Evolutionary conservation across 2,888 invertebrate genomes (phyloP).

Genomic region (Chydorus sphaericus): DNA sequence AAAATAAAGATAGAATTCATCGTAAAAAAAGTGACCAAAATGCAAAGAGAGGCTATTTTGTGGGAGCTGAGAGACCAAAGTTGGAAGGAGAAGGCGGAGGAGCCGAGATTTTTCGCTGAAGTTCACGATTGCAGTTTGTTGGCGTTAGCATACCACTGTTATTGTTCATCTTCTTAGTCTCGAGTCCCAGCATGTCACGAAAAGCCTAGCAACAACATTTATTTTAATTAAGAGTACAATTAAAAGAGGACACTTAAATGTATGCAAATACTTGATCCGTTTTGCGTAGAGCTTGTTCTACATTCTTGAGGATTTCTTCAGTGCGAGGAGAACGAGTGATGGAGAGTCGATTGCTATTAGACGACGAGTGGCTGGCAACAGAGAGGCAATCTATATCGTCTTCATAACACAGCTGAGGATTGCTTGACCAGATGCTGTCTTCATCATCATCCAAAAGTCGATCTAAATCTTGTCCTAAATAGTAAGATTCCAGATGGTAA

Average conservation of each 20-base stretch:
- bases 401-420: neutral
- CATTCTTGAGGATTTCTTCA: constrained; percentile 12
- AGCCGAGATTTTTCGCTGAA: neutral
- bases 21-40: neutral
- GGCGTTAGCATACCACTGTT: neutral
- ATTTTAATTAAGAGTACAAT: neutral
- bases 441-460: constrained; percentile 8
- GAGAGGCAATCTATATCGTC: neutral
- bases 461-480: constrained; percentile 1
- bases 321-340: constrained; percentile 11
- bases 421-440: neutral
- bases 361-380: constrained; percentile 2
- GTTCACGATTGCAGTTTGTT: neutral
- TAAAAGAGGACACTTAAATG: neutral
- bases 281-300: constrained; percentile 10
- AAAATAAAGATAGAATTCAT: neutral
- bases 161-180: constrained; percentile 2
- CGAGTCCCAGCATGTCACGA: constrained; percentile 11
- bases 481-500: neutral
- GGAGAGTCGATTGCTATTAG: neutral
- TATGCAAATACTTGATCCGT: constrained; percentile 10
- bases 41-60: neutral
- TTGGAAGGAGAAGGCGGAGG: constrained; percentile 13
- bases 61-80: neutral
- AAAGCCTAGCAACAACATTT: neutral